Percentiles rank a stretch among this genome's conserved stretches.
Conservation (phyloP, 2,888 invertebrate species). For the Cloeon dipterum region DNA sequence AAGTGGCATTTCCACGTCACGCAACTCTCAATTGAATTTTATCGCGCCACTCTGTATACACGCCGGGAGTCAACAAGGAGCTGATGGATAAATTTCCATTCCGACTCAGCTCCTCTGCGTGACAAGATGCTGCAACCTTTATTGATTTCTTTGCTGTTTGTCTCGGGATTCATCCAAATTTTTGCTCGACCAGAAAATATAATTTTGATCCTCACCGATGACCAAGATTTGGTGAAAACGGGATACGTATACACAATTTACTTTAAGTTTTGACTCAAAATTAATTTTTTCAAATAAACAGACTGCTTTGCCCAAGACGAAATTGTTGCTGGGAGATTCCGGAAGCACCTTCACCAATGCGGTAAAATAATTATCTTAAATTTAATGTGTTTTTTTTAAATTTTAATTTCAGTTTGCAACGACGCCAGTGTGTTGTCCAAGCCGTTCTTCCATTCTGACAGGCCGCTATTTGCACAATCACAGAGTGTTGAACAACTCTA, state of each 20-base stretch:
- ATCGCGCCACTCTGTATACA: too few species aligned
- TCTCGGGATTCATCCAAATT: too few species aligned
- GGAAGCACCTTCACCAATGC: constrained; percentile 52
- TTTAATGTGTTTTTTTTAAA: constrained; percentile 1
- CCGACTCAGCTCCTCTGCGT: too few species aligned
- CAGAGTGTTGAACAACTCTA: constrained; percentile 49
- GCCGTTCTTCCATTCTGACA: constrained; percentile 64
- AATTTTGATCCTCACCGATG: constrained; percentile 58
- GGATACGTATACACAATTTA: constrained; percentile 37
- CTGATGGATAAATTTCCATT: too few species aligned
- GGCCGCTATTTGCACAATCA: constrained; percentile 73
- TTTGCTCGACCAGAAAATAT: constrained; percentile 35
- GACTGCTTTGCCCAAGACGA: constrained; percentile 41
- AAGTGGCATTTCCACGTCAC: too few species aligned
- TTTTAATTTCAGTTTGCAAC: constrained; percentile 46
- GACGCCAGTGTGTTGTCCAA: constrained; percentile 75
- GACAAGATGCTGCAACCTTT: too few species aligned
- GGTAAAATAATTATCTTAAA: constrained; percentile 25
- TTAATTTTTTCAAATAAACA: constrained; percentile 17
- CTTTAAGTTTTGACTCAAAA: constrained; percentile 17
- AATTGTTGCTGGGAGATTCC: constrained; percentile 30
- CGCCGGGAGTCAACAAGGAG: too few species aligned
- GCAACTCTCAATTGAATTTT: too few species aligned
- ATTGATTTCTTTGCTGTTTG: too few species aligned
- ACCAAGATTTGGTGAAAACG: constrained; percentile 58